Evolutionary conservation across 2,113 vertebrate genomes (phyloP).

Genomic region (Saccopteryx bilineata): DNA sequence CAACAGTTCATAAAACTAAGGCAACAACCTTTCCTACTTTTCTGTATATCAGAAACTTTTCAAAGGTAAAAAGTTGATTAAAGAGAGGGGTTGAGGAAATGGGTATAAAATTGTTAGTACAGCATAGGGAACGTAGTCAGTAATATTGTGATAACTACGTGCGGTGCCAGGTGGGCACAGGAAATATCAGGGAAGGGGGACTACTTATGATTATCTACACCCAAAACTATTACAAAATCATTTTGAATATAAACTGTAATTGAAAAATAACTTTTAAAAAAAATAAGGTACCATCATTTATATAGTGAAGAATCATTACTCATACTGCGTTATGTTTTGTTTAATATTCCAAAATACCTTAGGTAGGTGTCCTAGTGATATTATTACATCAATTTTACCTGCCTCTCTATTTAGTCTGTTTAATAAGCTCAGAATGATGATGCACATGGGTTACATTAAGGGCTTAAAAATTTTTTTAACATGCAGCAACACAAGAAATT

Average conservation of each 20-base stretch:
- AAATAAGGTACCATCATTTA: background rate
- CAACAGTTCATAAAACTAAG: background rate
- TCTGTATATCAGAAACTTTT: slow-evolving; percentile 3
- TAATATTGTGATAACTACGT: background rate
- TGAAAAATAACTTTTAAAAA: background rate
- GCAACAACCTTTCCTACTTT: background rate
- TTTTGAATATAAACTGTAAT: background rate
- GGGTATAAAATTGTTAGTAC: background rate
- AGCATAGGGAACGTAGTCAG: background rate
- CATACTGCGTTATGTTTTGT: background rate
- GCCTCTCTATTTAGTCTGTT: slow-evolving; percentile 47
- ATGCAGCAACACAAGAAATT: slow-evolving; percentile 57
- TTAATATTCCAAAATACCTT: slow-evolving; percentile 44
- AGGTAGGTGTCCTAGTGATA: background rate
- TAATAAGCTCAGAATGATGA: slow-evolving; percentile 34
- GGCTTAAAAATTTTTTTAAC: slow-evolving; percentile 62
- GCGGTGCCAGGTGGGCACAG: background rate
- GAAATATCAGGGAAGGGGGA: background rate
- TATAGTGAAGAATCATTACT: background rate
- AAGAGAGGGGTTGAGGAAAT: background rate
- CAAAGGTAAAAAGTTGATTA: slow-evolving; percentile 36
- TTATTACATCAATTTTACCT: slow-evolving; percentile 7
- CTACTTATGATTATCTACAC: background rate
- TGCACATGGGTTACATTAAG: slow-evolving; percentile 56
- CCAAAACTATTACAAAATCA: background rate